Evolutionary conservation across 1,140 invertebrate species (phyloP).

Genomic region (Globodera rostochiensis): DNA sequence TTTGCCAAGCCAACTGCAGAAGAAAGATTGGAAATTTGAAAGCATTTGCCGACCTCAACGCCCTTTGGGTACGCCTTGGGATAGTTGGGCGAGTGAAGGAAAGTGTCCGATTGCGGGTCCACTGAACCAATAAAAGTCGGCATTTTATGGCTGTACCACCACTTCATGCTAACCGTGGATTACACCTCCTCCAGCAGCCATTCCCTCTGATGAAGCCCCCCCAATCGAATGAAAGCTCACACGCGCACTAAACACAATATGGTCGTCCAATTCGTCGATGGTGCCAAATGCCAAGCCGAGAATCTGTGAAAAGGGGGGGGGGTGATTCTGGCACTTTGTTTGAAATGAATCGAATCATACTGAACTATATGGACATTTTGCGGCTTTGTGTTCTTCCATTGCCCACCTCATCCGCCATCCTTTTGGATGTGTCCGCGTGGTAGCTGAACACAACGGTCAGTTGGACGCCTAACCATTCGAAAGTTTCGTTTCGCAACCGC

Average conservation of each 20-base stretch:
- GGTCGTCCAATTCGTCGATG: conserved; percentile 9
- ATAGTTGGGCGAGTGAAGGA: conserved; percentile 65
- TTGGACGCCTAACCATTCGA: conserved; percentile 5
- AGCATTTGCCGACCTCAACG: conserved; percentile 19
- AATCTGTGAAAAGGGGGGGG: background rate
- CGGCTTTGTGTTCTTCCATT: too few relatives aligned
- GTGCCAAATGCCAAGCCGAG: conserved; percentile 11
- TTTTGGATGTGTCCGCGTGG: conserved; percentile 16
- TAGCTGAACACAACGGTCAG: conserved; percentile 25
- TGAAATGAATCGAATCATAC: too few relatives aligned
- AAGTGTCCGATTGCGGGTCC: conserved; percentile 24
- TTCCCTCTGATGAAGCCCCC: background rate
- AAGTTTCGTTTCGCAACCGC: conserved; percentile 18
- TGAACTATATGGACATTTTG: too few relatives aligned
- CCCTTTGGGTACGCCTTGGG: conserved; percentile 55
- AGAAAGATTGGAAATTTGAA: background rate
- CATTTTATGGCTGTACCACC: background rate
- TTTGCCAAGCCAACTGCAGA: conserved; percentile 43
- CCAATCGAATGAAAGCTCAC: conserved; percentile 9
- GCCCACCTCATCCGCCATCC: conserved; percentile 6
- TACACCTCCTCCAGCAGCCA: background rate
- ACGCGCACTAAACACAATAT: conserved; percentile 23
- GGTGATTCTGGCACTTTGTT: background rate
- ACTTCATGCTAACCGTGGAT: conserved; percentile 1
- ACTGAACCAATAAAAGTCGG: conserved; percentile 9